Evolutionary conservation across 2,797 vertebrate genomes (phyloP).

Genomic region (Hybognathus amarus): DNA sequence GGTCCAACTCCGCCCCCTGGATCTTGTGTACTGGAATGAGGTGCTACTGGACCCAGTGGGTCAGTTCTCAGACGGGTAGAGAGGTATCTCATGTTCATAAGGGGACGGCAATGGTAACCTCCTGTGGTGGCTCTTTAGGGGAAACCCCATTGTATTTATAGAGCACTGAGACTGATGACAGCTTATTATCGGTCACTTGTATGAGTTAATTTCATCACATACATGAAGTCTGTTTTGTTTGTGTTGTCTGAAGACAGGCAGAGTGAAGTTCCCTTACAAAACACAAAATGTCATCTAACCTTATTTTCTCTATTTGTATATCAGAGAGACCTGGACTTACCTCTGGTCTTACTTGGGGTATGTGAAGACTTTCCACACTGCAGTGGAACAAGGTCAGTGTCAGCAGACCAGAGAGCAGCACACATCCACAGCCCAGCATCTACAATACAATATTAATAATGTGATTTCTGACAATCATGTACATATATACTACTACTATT

Average conservation of each 20-base stretch:
- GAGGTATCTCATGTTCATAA: constrained; percentile 12
- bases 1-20: too few species aligned
- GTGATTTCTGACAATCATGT: neutral
- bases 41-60: neutral
- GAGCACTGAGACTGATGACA: neutral
- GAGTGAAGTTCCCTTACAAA: constrained; percentile 35
- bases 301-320: constrained; percentile 8
- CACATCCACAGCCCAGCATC: constrained; percentile 81
- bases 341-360: constrained; percentile 68
- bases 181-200: neutral
- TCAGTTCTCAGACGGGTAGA: neutral
- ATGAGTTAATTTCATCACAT: neutral
- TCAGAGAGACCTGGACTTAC: constrained; percentile 66
- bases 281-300: neutral
- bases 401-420: constrained; percentile 74
- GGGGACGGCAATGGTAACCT: neutral
- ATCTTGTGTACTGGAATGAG: too few species aligned
- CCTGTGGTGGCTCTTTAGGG: constrained; percentile 1
- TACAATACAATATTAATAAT: constrained; percentile 67
- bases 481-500: neutral
- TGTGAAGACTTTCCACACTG: constrained; percentile 64
- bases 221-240: neutral
- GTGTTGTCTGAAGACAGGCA: constrained; percentile 34
- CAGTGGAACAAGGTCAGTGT: constrained; percentile 73
- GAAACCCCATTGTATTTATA: constrained; percentile 48